Conservation (phyloP, 2,888 invertebrate species). For the Cistogaster globosa region DNA sequence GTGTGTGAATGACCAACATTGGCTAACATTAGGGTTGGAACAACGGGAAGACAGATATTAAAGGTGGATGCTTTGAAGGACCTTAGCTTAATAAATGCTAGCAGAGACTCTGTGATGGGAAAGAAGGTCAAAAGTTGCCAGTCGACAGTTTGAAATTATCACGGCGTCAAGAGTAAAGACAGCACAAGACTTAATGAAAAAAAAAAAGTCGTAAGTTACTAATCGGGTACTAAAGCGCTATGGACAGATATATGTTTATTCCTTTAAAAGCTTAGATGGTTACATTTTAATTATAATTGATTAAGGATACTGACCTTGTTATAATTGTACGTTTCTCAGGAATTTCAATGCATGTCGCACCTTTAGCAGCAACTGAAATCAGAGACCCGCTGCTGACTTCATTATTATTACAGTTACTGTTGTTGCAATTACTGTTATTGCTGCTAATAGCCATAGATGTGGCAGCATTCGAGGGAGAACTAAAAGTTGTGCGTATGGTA, state of each 20-base stretch:
- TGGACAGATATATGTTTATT: neutral
- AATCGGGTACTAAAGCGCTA: too few species aligned
- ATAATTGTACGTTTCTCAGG: constrained; percentile 78
- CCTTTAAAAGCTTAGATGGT: neutral
- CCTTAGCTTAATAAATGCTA: too few species aligned
- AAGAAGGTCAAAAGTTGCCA: too few species aligned
- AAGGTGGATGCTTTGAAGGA: too few species aligned
- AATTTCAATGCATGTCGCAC: constrained; percentile 73
- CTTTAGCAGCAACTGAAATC: constrained; percentile 69
- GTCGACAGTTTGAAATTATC: too few species aligned
- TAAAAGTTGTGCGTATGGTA: constrained; percentile 68
- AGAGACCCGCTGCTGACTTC: constrained; percentile 76
- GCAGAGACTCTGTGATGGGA: too few species aligned
- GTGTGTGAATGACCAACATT: too few species aligned
- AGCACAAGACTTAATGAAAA: too few species aligned
- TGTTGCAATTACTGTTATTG: constrained; percentile 21
- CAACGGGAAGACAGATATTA: too few species aligned
- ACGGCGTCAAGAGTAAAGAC: too few species aligned
- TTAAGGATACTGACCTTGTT: constrained; percentile 73
- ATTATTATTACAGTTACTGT: constrained; percentile 53
- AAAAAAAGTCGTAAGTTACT: too few species aligned
- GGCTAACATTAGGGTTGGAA: too few species aligned
- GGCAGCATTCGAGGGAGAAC: constrained; percentile 59
- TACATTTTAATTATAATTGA: neutral
- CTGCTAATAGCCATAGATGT: constrained; percentile 24